Percentiles rank a stretch among this genome's conserved stretches.
phyloP scores from a whole-genome alignment of 2,888 invertebrate species.

The Eudasyphora cyanicolor region DNA sequence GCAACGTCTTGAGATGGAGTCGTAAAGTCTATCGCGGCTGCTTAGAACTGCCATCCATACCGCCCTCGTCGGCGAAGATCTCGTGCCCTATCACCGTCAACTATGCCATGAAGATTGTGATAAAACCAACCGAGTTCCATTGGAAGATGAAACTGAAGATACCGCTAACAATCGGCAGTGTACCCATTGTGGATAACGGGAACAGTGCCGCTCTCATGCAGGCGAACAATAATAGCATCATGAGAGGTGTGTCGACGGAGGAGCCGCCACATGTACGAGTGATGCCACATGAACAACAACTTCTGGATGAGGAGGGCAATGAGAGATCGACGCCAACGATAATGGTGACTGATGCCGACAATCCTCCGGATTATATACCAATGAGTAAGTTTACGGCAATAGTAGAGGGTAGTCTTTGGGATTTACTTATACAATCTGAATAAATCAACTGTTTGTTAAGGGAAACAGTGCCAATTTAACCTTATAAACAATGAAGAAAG shows the following conservation, averaged over 20 bases:
- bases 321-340: slow-evolving; percentile 67
- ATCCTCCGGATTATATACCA: slow-evolving; percentile 78
- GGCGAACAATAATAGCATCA: slow-evolving; percentile 55
- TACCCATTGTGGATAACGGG: slow-evolving; percentile 82
- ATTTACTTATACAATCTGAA: no score
- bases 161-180: slow-evolving; percentile 85
- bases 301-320: slow-evolving; percentile 49
- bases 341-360: slow-evolving; percentile 75
- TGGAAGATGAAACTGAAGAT: slow-evolving; percentile 84
- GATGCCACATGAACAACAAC: slow-evolving; percentile 18
- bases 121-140: slow-evolving; percentile 83
- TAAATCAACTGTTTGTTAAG: no score
- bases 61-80: slow-evolving; percentile 86
- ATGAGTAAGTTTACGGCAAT: slow-evolving; percentile 72
- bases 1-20: slow-evolving; percentile 83
- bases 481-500: no score
- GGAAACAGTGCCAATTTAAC: no score
- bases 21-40: slow-evolving; percentile 84
- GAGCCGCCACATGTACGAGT: slow-evolving; percentile 24
- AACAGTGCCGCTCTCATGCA: slow-evolving; percentile 60
- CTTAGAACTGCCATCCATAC: slow-evolving; percentile 86
- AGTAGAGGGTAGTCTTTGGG: neutral
- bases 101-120: slow-evolving; percentile 85
- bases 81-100: slow-evolving; percentile 88
- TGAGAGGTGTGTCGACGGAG: slow-evolving; percentile 1